Conservation (phyloP, 2,888 invertebrate genomes). For the Ectemnius cavifrons region DNA sequence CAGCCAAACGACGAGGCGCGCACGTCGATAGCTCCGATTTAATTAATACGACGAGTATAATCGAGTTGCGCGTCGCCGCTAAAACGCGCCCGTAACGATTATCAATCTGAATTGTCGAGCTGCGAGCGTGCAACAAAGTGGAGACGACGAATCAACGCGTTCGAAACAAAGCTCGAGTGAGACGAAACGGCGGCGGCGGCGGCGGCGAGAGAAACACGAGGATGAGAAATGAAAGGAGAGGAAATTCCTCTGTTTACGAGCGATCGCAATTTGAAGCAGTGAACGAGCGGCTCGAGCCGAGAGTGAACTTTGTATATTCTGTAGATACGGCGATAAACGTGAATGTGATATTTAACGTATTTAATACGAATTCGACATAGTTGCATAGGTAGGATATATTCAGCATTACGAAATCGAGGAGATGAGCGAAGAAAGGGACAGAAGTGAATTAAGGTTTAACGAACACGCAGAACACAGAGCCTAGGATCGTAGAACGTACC, state of each 20-base stretch:
- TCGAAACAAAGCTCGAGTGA: neutral
- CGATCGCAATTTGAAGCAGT: slow-evolving; percentile 32
- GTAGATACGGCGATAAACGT: slow-evolving; percentile 74
- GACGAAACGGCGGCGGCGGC: neutral
- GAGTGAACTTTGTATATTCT: slow-evolving; percentile 70
- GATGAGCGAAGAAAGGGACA: slow-evolving; percentile 1
- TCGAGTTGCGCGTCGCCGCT: neutral
- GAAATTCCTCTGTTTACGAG: slow-evolving; percentile 26
- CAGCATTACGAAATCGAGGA: slow-evolving; percentile 37
- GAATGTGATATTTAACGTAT: slow-evolving; percentile 76
- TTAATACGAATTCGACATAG: slow-evolving; percentile 69
- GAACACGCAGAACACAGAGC: slow-evolving; percentile 33
- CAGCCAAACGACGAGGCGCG: neutral
- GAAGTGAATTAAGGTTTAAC: slow-evolving; percentile 27
- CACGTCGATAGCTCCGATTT: neutral
- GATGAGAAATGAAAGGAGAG: neutral
- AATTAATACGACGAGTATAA: slow-evolving; percentile 7
- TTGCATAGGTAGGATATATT: slow-evolving; percentile 58
- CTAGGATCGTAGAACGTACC: slow-evolving; percentile 38
- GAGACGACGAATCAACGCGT: neutral
- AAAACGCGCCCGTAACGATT: slow-evolving; percentile 3
- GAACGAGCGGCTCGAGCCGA: slow-evolving; percentile 27
- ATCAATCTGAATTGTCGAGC: slow-evolving; percentile 3
- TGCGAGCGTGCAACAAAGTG: neutral
- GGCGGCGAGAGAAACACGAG: neutral